Conservation (phyloP, 1,140 invertebrate genomes). For the Euwallacea similis region DNA sequence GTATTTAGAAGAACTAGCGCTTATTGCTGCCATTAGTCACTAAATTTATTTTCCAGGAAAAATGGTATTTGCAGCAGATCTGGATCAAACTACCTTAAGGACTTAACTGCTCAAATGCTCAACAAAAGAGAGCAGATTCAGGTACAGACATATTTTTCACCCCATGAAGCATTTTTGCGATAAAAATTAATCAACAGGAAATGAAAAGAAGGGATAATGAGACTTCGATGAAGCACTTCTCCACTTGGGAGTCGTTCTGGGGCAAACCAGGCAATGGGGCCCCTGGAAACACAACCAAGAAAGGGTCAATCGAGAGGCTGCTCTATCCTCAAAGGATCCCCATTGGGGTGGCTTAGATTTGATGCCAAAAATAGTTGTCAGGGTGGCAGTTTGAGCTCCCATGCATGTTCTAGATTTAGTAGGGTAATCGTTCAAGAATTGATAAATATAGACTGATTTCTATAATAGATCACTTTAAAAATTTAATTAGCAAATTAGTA, state of each 20-base stretch:
- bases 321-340: constrained; percentile 48
- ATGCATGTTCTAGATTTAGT: background rate
- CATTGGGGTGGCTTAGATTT: constrained; percentile 41
- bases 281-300: constrained; percentile 55
- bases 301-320: constrained; percentile 46
- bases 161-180: background rate
- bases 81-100: constrained; percentile 44
- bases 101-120: constrained; percentile 49
- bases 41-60: constrained; percentile 37
- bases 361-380: too few relatives aligned
- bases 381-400: too few relatives aligned
- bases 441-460: background rate
- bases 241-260: constrained; percentile 68
- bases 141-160: constrained; percentile 30
- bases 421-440: background rate
- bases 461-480: background rate
- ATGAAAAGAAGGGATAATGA: constrained; percentile 60
- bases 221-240: constrained; percentile 62
- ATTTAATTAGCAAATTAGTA: background rate
- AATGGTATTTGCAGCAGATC: constrained; percentile 37
- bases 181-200: constrained; percentile 48
- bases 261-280: constrained; percentile 70
- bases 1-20: background rate
- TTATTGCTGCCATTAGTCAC: background rate
- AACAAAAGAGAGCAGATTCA: constrained; percentile 44